These are phyloP conservation scores for Sminthurides aquaticus DNA, from an alignment of 2,888 invertebrate genomes.

Conservation along the genomic window DNA sequence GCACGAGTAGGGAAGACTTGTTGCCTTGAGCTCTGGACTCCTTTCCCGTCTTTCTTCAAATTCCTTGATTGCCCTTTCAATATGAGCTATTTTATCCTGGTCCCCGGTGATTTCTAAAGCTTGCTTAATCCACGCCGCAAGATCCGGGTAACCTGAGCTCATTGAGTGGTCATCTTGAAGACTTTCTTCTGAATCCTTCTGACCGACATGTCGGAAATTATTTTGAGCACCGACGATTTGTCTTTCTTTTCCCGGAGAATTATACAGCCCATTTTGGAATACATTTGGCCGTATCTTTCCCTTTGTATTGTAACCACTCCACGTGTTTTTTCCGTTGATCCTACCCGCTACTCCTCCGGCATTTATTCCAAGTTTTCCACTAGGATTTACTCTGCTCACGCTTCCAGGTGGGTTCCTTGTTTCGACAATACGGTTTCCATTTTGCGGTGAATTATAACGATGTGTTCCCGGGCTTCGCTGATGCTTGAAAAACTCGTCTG, in stretches of 20 bases:
- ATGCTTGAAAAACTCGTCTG: slow-evolving; percentile 37
- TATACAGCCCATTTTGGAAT: slow-evolving; percentile 36
- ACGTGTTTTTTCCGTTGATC: slow-evolving; percentile 38
- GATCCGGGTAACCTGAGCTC: slow-evolving; percentile 28
- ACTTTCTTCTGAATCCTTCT: slow-evolving; percentile 4
- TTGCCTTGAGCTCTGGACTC: slow-evolving; percentile 29
- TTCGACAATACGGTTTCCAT: background rate
- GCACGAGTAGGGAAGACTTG: slow-evolving; percentile 35
- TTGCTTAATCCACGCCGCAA: slow-evolving; percentile 39
- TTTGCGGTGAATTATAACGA: background rate
- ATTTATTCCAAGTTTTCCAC: background rate
- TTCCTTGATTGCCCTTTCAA: slow-evolving; percentile 41
- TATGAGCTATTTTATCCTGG: slow-evolving; percentile 43
- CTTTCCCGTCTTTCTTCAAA: slow-evolving; percentile 33
- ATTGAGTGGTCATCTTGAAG: background rate
- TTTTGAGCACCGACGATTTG: background rate
- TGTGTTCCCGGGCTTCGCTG: background rate
- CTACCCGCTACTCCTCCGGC: background rate
- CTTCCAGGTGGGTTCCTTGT: background rate
- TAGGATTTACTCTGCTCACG: background rate
- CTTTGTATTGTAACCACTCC: slow-evolving; percentile 38
- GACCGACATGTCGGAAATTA: slow-evolving; percentile 7
- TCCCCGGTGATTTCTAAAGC: slow-evolving; percentile 40
- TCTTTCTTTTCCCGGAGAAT: slow-evolving; percentile 1
- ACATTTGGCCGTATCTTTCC: slow-evolving; percentile 36